Base-by-base conservation (phyloP, 2,888 invertebrate species). In the Polia nebulosa region DNA sequence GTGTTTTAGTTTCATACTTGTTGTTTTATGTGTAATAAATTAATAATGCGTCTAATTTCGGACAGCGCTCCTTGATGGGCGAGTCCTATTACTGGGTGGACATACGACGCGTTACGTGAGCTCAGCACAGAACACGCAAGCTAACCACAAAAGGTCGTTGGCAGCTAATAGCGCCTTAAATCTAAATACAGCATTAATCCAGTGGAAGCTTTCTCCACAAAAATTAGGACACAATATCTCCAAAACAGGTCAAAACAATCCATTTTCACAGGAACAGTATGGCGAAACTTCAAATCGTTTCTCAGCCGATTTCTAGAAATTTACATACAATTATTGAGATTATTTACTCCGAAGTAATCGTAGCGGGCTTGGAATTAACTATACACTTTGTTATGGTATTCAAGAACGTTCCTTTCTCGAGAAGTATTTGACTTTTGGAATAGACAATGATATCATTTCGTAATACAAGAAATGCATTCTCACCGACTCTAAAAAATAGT, bases 311-410 rank as follows among this genome's bases (percentile, higher is more conserved):
- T 69, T 66, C 65, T 53, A 53, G 49, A 63, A 45, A 74, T 69
- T 69, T 60, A 63, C 60, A 61, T 67, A 70, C 57, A 70, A 74
- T 74, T 66, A 69, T 77, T 73, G 47, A 49, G 70, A 70, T 74
- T 70, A 66, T 66, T 72, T 63, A 61, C 53, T 66, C 20, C 29
- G n/a, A 25, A 63, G 55, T 65, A 62, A 73, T 62, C 29, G 44
- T 29, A 44, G 45, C 74, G 63, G 74, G 39, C 61, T 61, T 7
- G 15, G 57, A 61, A 74, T 62, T 45, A 68, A 53, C 59, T 41
- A 52, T 60, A 66, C 20, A 29, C 41, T 51, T 67, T 45, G 58
- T 66, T 62, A 71, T 49, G 44, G 29, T 9, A 34, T 51, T 62
- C 36, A 51, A 72, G 61, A 72, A 72, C 69, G 56, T 71, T 59